Conservation (phyloP, 2,797 vertebrate species). For the Rhabdomys pumilio region DNA sequence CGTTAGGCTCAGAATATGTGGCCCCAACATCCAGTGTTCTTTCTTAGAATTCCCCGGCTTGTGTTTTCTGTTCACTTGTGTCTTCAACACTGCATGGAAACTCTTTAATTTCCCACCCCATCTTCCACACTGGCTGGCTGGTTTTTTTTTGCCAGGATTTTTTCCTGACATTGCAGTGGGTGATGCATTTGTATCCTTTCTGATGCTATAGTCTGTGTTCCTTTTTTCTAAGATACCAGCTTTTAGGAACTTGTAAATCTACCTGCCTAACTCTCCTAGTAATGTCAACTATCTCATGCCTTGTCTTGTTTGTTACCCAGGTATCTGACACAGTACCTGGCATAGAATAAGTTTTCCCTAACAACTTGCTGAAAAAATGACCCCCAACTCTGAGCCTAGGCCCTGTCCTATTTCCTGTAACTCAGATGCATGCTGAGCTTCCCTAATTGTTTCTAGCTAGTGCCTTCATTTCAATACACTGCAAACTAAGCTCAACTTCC, state of each 20-base stretch:
- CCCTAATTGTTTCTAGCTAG: constrained; percentile 65
- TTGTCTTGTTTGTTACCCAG: neutral
- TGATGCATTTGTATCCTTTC: neutral
- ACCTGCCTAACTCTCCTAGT: neutral
- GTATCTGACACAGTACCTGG: neutral
- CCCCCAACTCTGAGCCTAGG: neutral
- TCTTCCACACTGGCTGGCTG: neutral
- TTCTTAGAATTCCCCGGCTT: neutral
- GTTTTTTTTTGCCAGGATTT: neutral
- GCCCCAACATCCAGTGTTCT: neutral
- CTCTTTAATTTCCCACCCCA: neutral
- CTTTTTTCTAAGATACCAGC: neutral
- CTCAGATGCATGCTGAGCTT: constrained; percentile 33
- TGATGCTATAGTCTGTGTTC: neutral
- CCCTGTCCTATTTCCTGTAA: constrained; percentile 50
- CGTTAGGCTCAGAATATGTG: neutral
- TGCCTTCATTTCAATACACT: constrained; percentile 35
- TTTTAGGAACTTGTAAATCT: neutral
- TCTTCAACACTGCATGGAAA: neutral
- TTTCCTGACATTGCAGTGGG: neutral
- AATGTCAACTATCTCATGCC: neutral
- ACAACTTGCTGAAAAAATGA: constrained; percentile 17
- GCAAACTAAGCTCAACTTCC: constrained; percentile 42
- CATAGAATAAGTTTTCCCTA: neutral
- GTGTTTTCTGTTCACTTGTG: neutral